Evolutionary conservation across 1,140 invertebrate species (phyloP), one percentile per base, ranked within the genome.

Genomic region (Bathynomus jamesi): DNA sequence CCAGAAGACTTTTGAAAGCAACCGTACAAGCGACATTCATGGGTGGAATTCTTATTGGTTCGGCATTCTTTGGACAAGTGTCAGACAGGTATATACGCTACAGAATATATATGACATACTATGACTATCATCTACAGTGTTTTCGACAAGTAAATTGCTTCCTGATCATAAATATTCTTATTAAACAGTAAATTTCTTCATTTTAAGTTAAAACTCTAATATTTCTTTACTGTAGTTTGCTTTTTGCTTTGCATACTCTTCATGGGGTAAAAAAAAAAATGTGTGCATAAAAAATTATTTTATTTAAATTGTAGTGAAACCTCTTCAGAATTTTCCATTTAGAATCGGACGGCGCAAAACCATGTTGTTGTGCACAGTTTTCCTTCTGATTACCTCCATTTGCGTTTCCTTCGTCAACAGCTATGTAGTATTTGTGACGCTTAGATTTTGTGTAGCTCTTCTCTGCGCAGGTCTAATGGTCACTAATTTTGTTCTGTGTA

Each of bases 401-500:
- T 31, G 61, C 30, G 71, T 63, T 11, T 13, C 53, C 21, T 73
- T 73, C 62, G 71, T 73, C 17, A 53, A 46, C 30, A 69, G 66
- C 10, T 78, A 78, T 68, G 21, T 71, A 21, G 62, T 72, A 32
- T 78, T 78, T 62, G 65, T 79, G 2, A 61, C 63, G 0, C 67
- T 79, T 10, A 25, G 78, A 0, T 78, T 79, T 67, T 31, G 74
- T 13, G 64, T 74, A 7, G 78, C 78, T 8, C 53, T 73, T 28
- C 66, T 74, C 10, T 78, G 67, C 30, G 72, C 76, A 0, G 73
- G 75, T 5, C 53, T 78, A n/a, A 78, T 78, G 68, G 70, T 75
- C 3, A 61, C 62, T 8, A 76, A 63, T 10, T 79, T 78, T 61
- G 70, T 79, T 3, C 64, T 78, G 27, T 73, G 78, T 79, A 65